These are phyloP conservation scores for Cyaniris semiargus DNA, from an alignment of 2,888 invertebrate species.

Conservation along the genomic window DNA sequence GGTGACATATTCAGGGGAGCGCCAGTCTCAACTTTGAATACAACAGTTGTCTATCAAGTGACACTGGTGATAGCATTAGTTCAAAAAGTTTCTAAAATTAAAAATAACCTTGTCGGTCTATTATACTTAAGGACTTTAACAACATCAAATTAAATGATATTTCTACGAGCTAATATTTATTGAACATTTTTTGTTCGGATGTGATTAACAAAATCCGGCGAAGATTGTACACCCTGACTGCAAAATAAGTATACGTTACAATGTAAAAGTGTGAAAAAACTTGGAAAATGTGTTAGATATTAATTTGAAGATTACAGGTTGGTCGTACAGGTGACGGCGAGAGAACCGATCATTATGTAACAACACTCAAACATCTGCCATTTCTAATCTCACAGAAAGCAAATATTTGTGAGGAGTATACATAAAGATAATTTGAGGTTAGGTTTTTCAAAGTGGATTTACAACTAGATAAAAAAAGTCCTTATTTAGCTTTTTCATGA, in stretches of 20 bases:
- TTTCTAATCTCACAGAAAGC: conserved; percentile 53
- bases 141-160: background rate
- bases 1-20: too few relatives aligned
- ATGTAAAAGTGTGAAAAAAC: conserved; percentile 22
- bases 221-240: conserved; percentile 17
- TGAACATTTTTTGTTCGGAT: background rate
- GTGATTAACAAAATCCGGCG: conserved; percentile 2
- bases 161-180: background rate
- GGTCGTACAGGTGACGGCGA: background rate
- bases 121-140: too few relatives aligned
- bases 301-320: conserved; percentile 24
- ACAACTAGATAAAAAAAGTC: too few relatives aligned
- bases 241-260: conserved; percentile 58
- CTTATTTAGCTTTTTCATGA: too few relatives aligned
- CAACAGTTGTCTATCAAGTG: too few relatives aligned
- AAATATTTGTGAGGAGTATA: conserved; percentile 15
- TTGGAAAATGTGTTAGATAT: conserved; percentile 27
- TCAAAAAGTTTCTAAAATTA: too few relatives aligned
- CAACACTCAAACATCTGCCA: conserved; percentile 75
- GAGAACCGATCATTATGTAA: conserved; percentile 67
- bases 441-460: background rate
- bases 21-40: too few relatives aligned
- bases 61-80: too few relatives aligned
- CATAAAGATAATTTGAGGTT: background rate
- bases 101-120: too few relatives aligned